Conservation (phyloP, 2,797 vertebrate genomes). For the Siniperca undulata region DNA sequence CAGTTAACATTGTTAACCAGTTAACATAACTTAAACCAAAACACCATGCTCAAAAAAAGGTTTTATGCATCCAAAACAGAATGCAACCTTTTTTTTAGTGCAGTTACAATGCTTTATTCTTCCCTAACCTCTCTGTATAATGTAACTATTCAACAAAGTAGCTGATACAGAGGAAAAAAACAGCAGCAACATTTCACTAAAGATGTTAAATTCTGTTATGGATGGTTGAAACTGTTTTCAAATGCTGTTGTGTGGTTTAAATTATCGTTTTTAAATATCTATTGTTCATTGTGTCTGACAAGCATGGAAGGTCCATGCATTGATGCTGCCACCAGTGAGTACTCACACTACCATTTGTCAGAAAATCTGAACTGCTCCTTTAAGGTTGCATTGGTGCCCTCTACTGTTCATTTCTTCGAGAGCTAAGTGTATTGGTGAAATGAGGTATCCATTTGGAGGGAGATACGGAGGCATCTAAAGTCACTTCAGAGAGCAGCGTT, state of each 20-base stretch:
- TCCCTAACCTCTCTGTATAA: background rate
- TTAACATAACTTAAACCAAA: background rate
- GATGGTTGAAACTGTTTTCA: background rate
- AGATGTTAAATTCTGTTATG: background rate
- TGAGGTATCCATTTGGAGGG: background rate
- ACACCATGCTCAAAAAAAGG: background rate
- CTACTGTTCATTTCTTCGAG: constrained; percentile 5
- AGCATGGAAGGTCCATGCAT: background rate
- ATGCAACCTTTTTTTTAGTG: background rate
- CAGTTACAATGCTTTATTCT: background rate
- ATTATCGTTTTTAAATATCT: background rate
- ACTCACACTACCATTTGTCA: background rate
- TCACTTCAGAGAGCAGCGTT: background rate
- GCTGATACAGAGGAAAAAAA: background rate
- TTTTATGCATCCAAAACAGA: background rate
- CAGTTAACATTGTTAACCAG: background rate
- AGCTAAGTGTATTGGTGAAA: background rate
- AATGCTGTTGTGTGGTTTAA: background rate
- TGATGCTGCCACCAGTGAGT: background rate
- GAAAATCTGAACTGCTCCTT: background rate
- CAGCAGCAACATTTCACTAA: background rate
- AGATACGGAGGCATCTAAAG: background rate
- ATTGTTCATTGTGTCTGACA: background rate
- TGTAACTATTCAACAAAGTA: background rate
- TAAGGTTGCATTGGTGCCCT: constrained; percentile 21